phyloP scores from a whole-genome alignment of 1,140 invertebrate genomes.

The Saccostrea echinata region DNA sequence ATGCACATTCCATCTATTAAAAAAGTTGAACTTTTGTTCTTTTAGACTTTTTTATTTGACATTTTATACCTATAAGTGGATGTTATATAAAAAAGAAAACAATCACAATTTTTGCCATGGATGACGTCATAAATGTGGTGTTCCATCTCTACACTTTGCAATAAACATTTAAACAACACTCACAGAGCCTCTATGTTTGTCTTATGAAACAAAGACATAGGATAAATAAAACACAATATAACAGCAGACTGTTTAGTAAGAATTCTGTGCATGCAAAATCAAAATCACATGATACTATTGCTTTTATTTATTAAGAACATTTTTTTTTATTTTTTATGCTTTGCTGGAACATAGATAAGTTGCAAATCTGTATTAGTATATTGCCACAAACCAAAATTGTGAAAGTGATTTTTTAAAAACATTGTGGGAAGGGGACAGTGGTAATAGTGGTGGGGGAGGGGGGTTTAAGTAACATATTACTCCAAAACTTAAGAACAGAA shows the following conservation, averaged over 20 bases:
- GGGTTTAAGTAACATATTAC: neutral
- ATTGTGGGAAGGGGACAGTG: neutral
- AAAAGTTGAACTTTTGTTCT: neutral
- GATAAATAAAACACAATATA: neutral
- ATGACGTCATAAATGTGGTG: slow-evolving; percentile 14
- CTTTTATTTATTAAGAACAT: neutral
- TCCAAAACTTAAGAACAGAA: slow-evolving; percentile 1
- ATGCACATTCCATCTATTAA: too few relatives aligned
- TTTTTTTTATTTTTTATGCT: neutral
- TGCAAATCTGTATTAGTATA: neutral
- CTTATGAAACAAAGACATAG: neutral
- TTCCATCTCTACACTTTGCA: slow-evolving; percentile 9
- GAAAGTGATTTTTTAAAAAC: neutral
- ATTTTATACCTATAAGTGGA: slow-evolving; percentile 32
- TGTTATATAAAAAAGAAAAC: slow-evolving; percentile 33
- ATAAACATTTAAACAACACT: slow-evolving; percentile 28
- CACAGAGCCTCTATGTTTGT: neutral
- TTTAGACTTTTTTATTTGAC: slow-evolving; percentile 28
- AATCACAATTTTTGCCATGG: slow-evolving; percentile 26
- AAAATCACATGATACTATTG: neutral
- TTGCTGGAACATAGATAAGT: neutral
- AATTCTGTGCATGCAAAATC: neutral
- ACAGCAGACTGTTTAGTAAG: neutral
- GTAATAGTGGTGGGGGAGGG: neutral
- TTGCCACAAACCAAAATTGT: neutral